Evolutionary conservation across 2,888 invertebrate species (phyloP).

Genomic region (Apodemia mormo): DNA sequence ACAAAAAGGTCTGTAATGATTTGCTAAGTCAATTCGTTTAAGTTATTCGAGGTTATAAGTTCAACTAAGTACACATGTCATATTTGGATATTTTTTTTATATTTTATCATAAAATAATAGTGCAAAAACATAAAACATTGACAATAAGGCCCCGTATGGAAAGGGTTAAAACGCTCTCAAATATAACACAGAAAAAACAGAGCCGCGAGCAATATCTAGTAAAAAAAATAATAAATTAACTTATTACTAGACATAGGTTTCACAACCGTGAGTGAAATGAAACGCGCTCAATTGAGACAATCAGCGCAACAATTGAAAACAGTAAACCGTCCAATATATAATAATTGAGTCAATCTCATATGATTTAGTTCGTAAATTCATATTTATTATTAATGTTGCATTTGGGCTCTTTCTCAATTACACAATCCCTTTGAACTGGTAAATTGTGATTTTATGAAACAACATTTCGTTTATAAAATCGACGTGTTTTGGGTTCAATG

Average conservation of each 20-base stretch:
- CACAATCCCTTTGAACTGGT: background rate
- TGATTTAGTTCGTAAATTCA: background rate
- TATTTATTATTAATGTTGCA: background rate
- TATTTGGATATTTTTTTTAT: too few relatives aligned
- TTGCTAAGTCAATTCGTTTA: too few relatives aligned
- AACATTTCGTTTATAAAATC: background rate
- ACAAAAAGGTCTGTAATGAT: too few relatives aligned
- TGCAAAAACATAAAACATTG: too few relatives aligned
- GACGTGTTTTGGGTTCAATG: background rate
- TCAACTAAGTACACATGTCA: too few relatives aligned
- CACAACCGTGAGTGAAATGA: constrained; percentile 8
- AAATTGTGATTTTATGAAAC: constrained; percentile 1
- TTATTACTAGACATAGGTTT: background rate
- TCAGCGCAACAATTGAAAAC: constrained; percentile 39
- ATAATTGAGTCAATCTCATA: background rate
- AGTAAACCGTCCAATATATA: background rate
- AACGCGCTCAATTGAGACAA: constrained; percentile 53
- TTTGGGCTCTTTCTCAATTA: constrained; percentile 13
- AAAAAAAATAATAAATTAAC: background rate
- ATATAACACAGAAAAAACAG: too few relatives aligned
- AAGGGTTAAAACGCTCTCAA: too few relatives aligned
- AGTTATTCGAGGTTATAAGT: too few relatives aligned
- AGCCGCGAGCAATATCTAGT: background rate
- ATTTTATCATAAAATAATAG: too few relatives aligned
- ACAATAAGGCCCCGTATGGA: too few relatives aligned